These are phyloP conservation scores for Chloebia gouldiae DNA, from an alignment of 2,113 vertebrate species.

Conservation along the genomic window DNA sequence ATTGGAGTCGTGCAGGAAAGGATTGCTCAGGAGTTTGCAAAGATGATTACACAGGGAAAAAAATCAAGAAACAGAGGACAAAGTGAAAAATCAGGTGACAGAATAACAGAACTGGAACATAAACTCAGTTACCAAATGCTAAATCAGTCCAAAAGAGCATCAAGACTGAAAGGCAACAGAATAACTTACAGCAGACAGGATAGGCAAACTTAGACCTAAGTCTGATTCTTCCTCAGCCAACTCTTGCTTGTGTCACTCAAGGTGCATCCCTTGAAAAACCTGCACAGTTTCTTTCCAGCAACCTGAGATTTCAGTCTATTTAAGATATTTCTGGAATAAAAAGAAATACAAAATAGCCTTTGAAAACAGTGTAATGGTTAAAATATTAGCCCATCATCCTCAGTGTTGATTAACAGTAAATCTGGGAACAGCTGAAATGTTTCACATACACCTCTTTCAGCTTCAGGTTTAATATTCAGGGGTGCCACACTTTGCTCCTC, in stretches of 20 bases:
- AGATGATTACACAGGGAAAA: background rate
- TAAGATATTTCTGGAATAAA: background rate
- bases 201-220: background rate
- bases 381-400: background rate
- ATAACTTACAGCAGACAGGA: background rate
- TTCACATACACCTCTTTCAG: background rate
- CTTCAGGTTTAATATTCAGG: background rate
- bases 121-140: background rate
- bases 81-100: background rate
- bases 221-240: background rate
- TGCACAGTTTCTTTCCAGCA: background rate
- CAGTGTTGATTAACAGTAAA: background rate
- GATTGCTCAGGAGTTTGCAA: background rate
- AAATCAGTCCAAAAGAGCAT: background rate
- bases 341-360: background rate
- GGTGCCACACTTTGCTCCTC: accelerated
- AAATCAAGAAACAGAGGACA: background rate
- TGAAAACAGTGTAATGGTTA: background rate
- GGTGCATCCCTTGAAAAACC: background rate
- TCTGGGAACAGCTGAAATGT: background rate
- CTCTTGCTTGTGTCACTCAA: background rate
- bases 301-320: background rate
- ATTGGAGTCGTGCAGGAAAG: background rate
- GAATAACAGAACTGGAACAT: background rate
- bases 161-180: background rate